These are phyloP conservation scores for Aradus depressus DNA, from an alignment of 2,888 invertebrate species.

Conservation along the genomic window DNA sequence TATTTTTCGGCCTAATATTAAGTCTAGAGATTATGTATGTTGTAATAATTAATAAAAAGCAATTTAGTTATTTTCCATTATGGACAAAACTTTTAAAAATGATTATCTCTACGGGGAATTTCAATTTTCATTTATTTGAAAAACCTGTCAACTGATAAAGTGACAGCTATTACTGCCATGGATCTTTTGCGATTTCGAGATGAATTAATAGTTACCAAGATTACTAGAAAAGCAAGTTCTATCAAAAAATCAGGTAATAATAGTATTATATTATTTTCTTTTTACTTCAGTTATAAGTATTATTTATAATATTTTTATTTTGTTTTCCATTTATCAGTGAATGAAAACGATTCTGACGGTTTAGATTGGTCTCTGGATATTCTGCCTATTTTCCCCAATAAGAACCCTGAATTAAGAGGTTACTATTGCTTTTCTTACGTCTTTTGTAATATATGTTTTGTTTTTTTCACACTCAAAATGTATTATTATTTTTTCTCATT, in stretches of 20 bases:
- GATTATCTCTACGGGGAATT: not conserved
- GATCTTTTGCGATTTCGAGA: conserved; percentile 13
- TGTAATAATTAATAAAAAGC: not conserved
- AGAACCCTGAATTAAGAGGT: no score
- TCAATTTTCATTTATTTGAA: not conserved
- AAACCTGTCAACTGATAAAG: not conserved
- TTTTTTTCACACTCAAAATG: no score
- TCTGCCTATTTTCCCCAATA: conserved; percentile 8
- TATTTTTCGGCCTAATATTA: not conserved
- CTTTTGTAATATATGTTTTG: no score
- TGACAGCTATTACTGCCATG: conserved; percentile 1
- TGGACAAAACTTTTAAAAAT: not conserved
- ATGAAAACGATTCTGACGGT: conserved; percentile 7
- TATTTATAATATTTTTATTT: not conserved
- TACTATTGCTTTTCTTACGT: no score
- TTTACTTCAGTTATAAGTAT: not conserved
- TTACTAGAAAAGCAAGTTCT: conserved; percentile 6
- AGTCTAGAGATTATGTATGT: not conserved
- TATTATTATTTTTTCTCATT: no score
- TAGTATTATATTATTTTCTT: not conserved
- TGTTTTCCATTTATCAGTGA: not conserved
- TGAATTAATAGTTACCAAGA: conserved; percentile 12
- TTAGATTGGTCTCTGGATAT: conserved; percentile 16
- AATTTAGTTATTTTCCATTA: not conserved
- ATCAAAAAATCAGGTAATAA: conserved; percentile 8